Conservation (phyloP, 2,113 vertebrate genomes). For the Parus major region DNA sequence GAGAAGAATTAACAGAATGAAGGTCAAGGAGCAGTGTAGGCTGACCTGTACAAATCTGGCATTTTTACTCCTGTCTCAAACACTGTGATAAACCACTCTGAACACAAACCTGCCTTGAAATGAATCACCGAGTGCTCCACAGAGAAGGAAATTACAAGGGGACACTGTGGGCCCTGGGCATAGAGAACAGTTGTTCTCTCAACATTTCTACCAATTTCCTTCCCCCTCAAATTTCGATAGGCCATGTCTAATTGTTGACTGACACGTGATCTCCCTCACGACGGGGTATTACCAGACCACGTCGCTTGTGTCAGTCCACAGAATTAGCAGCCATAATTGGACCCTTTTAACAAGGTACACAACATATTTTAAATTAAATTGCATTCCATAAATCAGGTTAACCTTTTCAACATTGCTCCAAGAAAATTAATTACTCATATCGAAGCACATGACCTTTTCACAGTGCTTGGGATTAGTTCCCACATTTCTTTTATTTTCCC, state of each 20-base stretch:
- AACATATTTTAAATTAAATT: constrained; percentile 81
- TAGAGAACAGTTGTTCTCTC: not conserved
- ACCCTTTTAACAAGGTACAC: constrained; percentile 81
- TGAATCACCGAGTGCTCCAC: not conserved
- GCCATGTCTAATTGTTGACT: constrained; percentile 7
- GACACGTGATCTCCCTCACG: not conserved
- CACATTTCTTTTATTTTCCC: not conserved
- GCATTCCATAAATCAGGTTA: constrained; percentile 83
- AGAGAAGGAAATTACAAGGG: not conserved
- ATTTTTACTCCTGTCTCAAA: not conserved
- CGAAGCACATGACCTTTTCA: constrained; percentile 79
- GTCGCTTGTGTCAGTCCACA: constrained; percentile 8
- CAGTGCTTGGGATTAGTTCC: constrained; percentile 61
- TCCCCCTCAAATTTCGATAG: constrained; percentile 15
- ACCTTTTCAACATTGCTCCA: constrained; percentile 81
- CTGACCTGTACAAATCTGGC: not conserved
- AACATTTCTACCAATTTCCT: not conserved
- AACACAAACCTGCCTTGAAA: not conserved
- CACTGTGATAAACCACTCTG: not conserved
- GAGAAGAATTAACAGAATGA: not conserved
- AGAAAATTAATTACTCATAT: constrained; percentile 86
- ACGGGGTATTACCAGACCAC: not conserved
- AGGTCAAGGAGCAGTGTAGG: not conserved
- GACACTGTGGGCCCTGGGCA: not conserved
- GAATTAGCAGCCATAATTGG: constrained; percentile 71